Evolutionary conservation across 2,113 vertebrate species (phyloP), one percentile per base, ranked within the genome.

Genomic region (Amphiprion percula): DNA sequence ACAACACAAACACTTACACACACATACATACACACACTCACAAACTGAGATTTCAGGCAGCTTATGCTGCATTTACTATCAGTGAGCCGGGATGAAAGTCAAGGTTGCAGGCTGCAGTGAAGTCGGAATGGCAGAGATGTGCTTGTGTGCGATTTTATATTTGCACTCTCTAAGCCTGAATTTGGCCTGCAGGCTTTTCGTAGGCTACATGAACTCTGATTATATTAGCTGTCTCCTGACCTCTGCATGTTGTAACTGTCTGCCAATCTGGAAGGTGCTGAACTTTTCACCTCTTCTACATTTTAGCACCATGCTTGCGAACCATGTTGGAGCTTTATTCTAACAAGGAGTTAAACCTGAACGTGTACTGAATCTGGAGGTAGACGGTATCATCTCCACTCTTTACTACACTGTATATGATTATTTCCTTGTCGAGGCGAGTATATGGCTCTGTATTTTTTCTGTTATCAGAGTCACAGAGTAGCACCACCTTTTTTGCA

Each of bases 201-300:
- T 28, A 68, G 52, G 49, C 75, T 61, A 56, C 67, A 44, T 44
- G 54, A 59, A 67, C 75, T 77, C 52, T 83, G 76, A 80, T 87
- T 75, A 66, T 61, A 68, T 86, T 77, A 81, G 53, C 61, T 63
- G 75, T 83, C 63, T 80, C 69, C 24, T 86, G 86, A 85, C 74
- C 82, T 84, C 77, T 10, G 55, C 77, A 61, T 79, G 58, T 76
- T 66, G 56, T 53, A 28, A 68, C 26, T 24, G 68, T 76, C 41
- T 70, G 56, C 55, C 65, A 62, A 56, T 23, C 15, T 14, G 5
- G 64, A 62, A 74, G 64, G 61, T 65, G 76, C 21, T 85, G 79
- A 87, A 91, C 83, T 80, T 81, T 85, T 90, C 79, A 87, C 84
- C 84, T 80, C 81, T 21, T 58, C 68, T 72, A 54, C 5, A 1